A percentile compares a stretch with the other conserved stretches of the same genome.
Evolutionary conservation across 1,140 invertebrate genomes (phyloP).

Genomic region (Ceratina japonica): DNA sequence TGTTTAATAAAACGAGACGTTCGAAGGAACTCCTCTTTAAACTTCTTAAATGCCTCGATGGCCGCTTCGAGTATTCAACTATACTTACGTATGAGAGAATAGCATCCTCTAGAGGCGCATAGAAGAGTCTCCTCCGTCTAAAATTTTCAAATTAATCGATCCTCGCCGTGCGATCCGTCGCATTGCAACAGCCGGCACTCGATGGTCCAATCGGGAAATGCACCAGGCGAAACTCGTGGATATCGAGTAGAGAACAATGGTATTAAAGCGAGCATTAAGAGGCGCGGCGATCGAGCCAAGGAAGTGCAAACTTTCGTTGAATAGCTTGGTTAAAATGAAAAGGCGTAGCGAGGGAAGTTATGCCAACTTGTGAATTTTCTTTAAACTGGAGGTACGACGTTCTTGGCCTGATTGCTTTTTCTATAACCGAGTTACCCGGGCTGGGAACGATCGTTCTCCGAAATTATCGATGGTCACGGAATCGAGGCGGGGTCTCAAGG

Average conservation of each 20-base stretch:
- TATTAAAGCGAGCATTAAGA: slow-evolving; percentile 3
- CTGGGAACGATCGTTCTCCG: neutral
- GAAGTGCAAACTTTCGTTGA: neutral
- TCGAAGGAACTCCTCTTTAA: no score
- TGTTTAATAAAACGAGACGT: no score
- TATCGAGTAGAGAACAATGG: neutral
- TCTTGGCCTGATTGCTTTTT: neutral
- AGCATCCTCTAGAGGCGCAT: neutral
- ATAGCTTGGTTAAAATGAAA: neutral
- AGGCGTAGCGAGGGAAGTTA: neutral
- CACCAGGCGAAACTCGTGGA: no score
- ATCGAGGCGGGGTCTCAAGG: neutral
- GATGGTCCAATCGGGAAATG: neutral
- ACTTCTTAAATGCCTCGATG: neutral
- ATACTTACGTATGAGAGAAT: neutral
- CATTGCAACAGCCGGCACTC: neutral
- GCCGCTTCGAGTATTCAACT: neutral
- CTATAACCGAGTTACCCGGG: neutral
- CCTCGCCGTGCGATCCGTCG: neutral
- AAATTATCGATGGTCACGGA: neutral
- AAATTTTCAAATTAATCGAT: neutral
- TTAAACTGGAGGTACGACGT: neutral
- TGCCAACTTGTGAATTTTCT: neutral
- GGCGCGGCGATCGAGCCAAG: neutral
- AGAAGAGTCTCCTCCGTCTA: neutral